Evolutionary conservation across 1,140 invertebrate genomes (phyloP), one percentile per base, ranked within the genome.

Genomic region (Stratiolaelaps scimitus): DNA sequence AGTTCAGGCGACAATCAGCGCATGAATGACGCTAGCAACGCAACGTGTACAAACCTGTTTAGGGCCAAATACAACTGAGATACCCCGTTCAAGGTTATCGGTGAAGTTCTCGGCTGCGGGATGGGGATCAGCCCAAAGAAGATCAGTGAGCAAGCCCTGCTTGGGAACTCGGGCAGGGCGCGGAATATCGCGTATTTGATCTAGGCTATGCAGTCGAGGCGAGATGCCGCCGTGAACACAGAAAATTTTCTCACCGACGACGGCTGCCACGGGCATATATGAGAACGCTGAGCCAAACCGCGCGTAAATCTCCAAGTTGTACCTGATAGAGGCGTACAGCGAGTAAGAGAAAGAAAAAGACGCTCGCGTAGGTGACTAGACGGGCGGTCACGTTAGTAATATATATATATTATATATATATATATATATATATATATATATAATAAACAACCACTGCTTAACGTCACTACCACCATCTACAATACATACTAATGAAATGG

Each of bases 41-140:
- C 34, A 40, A 40, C 34, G 10, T 40, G 5, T 40, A 34, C 15
- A 29, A 15, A 60, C 53, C 53, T 81, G 77, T 73, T 81, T 80
- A 28, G 79, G 77, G 29, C 79, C 79, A 72, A 81, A 81, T 30
- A 78, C 79, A 69, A 76, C 80, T 10, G 79, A 80, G 10, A 81
- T 80, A 64, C 80, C 80, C 69, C 80, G 73, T 70, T 81, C 80
- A 71, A 81, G 81, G 71, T 81, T 81, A 43, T 80, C 81, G 23
- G 53, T 34, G 53, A 19, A 60, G 80, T 81, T 81, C n/a, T 81
- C 81, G 70, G 75, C 77, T 1, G 71, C 80, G 71, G 81, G 79
- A 70, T 81, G 79, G 60, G 79, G 79, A 71, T 81, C 80, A 30
- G 79, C 79, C 81, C 81, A 83, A 56, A 83, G 70, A 28, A 83